Evolutionary conservation across 2,888 invertebrate genomes (phyloP).

Genomic region (Pogonocherus hispidulus): DNA sequence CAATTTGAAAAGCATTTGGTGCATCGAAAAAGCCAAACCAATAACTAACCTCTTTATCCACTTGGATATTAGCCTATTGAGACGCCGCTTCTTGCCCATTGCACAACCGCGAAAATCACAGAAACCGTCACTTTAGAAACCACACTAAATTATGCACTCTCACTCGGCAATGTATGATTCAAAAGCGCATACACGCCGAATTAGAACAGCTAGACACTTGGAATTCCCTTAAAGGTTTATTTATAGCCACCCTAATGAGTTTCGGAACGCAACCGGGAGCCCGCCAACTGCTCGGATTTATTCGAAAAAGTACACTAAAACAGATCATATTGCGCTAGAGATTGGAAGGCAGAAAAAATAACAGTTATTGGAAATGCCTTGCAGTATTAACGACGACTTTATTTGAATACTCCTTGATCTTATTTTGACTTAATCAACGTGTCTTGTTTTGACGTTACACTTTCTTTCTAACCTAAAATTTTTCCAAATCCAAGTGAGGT

Average conservation of each 20-base stretch:
- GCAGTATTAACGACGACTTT: no score
- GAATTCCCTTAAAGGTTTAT: conserved; percentile 57
- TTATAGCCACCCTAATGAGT: conserved; percentile 57
- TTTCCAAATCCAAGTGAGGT: no score
- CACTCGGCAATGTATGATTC: conserved; percentile 30
- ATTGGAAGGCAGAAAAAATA: not conserved
- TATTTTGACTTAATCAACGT: no score
- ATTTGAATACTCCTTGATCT: no score
- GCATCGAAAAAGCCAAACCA: no score
- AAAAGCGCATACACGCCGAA: conserved; percentile 30
- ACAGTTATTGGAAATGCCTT: no score
- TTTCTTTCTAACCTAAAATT: no score
- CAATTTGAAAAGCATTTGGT: no score
- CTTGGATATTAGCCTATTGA: conserved; percentile 66
- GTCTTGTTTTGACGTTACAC: no score
- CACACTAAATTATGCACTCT: conserved; percentile 34
- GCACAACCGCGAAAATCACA: conserved; percentile 24
- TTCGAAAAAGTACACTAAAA: conserved; percentile 28
- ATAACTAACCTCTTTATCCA: conserved; percentile 67
- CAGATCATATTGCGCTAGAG: not conserved
- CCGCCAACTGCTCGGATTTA: conserved; percentile 29
- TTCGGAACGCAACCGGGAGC: conserved; percentile 40
- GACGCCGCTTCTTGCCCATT: conserved; percentile 66
- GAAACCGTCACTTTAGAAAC: conserved; percentile 29
- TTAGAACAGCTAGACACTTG: conserved; percentile 51